These are phyloP conservation scores for Cordilura impudica DNA, from an alignment of 2,888 invertebrate species.

Conservation along the genomic window DNA sequence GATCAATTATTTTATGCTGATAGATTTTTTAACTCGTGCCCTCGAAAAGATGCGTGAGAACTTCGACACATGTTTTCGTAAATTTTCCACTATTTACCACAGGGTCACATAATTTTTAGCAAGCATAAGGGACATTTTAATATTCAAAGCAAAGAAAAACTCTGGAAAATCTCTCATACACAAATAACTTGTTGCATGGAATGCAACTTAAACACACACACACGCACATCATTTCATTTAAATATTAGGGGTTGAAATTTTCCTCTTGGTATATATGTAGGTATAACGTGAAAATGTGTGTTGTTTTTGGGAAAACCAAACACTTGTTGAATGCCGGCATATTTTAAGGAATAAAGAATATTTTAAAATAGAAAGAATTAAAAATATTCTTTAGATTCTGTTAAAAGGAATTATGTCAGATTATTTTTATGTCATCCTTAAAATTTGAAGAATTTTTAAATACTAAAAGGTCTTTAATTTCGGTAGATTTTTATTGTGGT, in stretches of 20 bases:
- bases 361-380: too few species aligned
- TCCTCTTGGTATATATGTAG: background rate
- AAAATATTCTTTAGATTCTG: too few species aligned
- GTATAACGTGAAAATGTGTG: background rate
- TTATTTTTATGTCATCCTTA: too few species aligned
- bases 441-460: too few species aligned
- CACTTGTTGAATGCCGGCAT: background rate
- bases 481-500: too few species aligned
- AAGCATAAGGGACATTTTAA: slow-evolving; percentile 27
- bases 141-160: slow-evolving; percentile 23
- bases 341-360: background rate
- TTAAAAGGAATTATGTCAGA: too few species aligned
- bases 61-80: slow-evolving; percentile 53
- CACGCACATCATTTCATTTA: background rate
- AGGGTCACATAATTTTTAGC: slow-evolving; percentile 35
- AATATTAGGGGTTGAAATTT: slow-evolving; percentile 31
- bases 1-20: background rate
- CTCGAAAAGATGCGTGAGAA: slow-evolving; percentile 33
- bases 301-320: background rate
- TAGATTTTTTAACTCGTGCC: slow-evolving; percentile 23
- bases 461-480: too few species aligned
- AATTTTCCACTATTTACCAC: slow-evolving; percentile 52
- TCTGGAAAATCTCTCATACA: slow-evolving; percentile 16
- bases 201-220: slow-evolving; percentile 2
- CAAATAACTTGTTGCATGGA: slow-evolving; percentile 1